phyloP scores from a whole-genome alignment of 2,888 invertebrate species.

The Acronicta aceris region DNA sequence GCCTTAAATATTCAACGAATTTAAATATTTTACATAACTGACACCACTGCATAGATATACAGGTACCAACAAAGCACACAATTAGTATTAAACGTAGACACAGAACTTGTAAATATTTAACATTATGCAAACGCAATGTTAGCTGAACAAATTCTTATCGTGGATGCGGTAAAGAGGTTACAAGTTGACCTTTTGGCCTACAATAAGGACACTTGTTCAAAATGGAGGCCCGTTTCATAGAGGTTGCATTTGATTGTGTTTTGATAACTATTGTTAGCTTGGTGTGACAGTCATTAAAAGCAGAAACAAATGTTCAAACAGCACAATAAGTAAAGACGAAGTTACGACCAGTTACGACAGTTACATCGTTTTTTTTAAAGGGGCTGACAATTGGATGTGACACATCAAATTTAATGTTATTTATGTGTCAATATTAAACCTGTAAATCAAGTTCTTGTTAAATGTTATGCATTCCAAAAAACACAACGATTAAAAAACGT shows the following conservation, averaged over 20 bases:
- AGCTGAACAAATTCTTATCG: slow-evolving; percentile 38
- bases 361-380: slow-evolving; percentile 6
- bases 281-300: slow-evolving; percentile 6
- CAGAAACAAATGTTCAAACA: slow-evolving; percentile 10
- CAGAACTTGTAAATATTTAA: slow-evolving; percentile 62
- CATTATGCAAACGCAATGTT: slow-evolving; percentile 51
- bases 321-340: neutral
- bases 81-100: slow-evolving; percentile 61
- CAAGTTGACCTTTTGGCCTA: slow-evolving; percentile 10
- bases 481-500: neutral
- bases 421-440: too few relatives aligned
- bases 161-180: slow-evolving; percentile 28
- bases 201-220: slow-evolving; percentile 2
- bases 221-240: slow-evolving; percentile 7
- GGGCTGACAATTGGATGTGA: too few relatives aligned
- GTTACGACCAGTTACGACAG: too few relatives aligned
- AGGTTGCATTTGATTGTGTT: neutral
- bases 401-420: too few relatives aligned
- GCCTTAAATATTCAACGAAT: slow-evolving; percentile 54
- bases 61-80: slow-evolving; percentile 59
- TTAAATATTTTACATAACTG: slow-evolving; percentile 54
- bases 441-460: slow-evolving; percentile 13
- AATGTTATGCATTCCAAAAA: neutral
- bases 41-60: slow-evolving; percentile 52
- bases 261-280: slow-evolving; percentile 11